A percentile compares a stretch with the other conserved stretches of the same genome.
Evolutionary conservation across 2,797 vertebrate species (phyloP).

Genomic region (Miichthys miiuy): DNA sequence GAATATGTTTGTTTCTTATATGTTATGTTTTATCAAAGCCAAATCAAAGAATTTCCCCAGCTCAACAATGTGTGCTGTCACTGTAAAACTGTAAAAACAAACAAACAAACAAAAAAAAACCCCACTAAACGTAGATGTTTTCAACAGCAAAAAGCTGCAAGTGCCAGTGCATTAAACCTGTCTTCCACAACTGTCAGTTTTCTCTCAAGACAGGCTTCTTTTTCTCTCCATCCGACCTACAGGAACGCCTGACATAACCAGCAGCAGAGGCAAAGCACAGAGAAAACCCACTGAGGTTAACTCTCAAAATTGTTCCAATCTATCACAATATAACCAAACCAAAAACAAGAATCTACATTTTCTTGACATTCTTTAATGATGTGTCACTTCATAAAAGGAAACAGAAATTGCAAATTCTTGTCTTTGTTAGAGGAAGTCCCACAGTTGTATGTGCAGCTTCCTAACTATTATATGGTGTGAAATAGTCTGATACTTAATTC

Average conservation of each 20-base stretch:
- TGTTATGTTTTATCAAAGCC: not conserved
- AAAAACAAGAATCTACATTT: not conserved
- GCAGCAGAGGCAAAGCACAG: not conserved
- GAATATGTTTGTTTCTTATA: too few relatives aligned
- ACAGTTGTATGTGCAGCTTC: slow-evolving; percentile 9
- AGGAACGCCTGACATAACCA: not conserved
- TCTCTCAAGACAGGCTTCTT: not conserved
- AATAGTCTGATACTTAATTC: not conserved
- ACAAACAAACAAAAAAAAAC: too few relatives aligned
- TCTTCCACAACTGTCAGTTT: slow-evolving; percentile 34
- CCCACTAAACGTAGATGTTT: slow-evolving; percentile 8
- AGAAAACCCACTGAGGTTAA: not conserved
- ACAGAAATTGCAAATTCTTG: slow-evolving; percentile 26
- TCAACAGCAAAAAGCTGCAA: slow-evolving; percentile 31
- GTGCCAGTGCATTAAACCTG: slow-evolving; percentile 21
- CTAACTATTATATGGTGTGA: not conserved
- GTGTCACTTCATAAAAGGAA: slow-evolving; percentile 7
- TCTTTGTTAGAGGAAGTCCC: slow-evolving; percentile 22
- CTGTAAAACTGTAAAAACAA: slow-evolving; percentile 9
- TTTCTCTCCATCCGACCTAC: not conserved
- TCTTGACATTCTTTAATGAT: slow-evolving; percentile 3
- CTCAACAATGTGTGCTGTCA: slow-evolving; percentile 8
- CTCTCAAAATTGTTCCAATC: not conserved
- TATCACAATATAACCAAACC: not conserved
- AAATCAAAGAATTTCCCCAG: not conserved